A percentile compares a stretch with the other conserved stretches of the same genome.
phyloP scores from a whole-genome alignment of 1,140 invertebrate species.

The Trachymyrmex cornetzi region DNA sequence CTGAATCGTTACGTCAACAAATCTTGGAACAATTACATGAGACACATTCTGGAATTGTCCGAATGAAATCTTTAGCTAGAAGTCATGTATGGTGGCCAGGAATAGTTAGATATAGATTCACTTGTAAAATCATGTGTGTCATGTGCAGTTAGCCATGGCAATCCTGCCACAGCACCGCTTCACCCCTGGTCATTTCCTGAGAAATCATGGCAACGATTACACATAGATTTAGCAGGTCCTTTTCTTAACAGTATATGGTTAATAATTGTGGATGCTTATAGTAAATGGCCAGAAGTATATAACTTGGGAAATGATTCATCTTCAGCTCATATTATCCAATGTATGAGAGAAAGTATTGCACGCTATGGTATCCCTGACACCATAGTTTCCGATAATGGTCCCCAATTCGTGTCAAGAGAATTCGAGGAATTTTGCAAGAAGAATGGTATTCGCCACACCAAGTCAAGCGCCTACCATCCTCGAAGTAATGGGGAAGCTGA shows the following conservation, averaged over 20 bases:
- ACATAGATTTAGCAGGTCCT: constrained; percentile 85
- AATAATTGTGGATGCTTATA: constrained; percentile 84
- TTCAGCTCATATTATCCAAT: background rate
- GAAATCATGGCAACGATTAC: constrained; percentile 83
- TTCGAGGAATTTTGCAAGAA: constrained; percentile 73
- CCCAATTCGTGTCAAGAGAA: constrained; percentile 74
- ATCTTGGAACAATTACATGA: background rate
- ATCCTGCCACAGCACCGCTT: constrained; percentile 17
- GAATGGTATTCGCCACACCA: constrained; percentile 63
- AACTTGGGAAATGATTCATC: constrained; percentile 3
- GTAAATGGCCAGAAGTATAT: constrained; percentile 83
- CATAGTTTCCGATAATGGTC: constrained; percentile 78
- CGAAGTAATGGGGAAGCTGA: background rate
- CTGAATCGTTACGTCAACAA: background rate
- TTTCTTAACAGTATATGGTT: constrained; percentile 82
- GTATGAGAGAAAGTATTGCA: constrained; percentile 63
- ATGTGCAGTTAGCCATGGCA: background rate
- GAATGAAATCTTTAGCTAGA: constrained; percentile 25
- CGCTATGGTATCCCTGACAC: constrained; percentile 70
- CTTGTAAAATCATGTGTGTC: background rate
- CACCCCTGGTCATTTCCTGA: constrained; percentile 74
- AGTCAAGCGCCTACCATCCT: background rate
- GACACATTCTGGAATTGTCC: background rate
- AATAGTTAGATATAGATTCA: background rate
- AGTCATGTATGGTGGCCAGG: constrained; percentile 23